Conservation (phyloP, 2,797 vertebrate genomes). For the Darevskia nairensis region DNA sequence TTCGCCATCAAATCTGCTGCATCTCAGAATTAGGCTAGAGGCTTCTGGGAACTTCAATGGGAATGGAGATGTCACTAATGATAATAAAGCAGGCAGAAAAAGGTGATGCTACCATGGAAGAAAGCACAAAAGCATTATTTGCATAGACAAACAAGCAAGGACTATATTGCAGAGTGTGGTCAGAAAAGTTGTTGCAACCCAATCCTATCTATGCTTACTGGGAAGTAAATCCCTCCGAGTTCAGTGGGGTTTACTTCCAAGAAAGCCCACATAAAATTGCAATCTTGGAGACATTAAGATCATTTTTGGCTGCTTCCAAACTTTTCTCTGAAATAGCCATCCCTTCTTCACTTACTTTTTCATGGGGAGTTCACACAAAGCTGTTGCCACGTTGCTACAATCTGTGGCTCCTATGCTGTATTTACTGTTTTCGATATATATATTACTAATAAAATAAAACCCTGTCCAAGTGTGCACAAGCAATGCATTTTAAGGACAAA, state of each 20-base stretch:
- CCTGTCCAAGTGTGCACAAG: neutral
- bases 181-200: neutral
- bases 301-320: neutral
- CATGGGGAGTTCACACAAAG: neutral
- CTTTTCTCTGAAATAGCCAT: too few relatives aligned
- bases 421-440: neutral
- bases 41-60: neutral
- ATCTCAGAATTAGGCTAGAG: neutral
- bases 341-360: neutral
- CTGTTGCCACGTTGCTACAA: neutral
- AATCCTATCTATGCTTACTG: neutral
- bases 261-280: conserved; percentile 3
- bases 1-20: neutral
- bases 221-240: too few relatives aligned
- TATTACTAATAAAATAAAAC: too few relatives aligned
- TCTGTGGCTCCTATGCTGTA: neutral
- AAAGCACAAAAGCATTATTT: neutral
- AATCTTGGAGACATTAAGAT: neutral
- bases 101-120: conserved; percentile 29
- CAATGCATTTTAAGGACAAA: neutral
- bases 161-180: neutral
- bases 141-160: conserved; percentile 3
- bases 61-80: conserved; percentile 39
- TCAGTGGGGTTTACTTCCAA: neutral
- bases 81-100: neutral